Percentiles rank a stretch among this genome's conserved stretches.
Conservation (phyloP, 2,888 invertebrate species). For the Macaria notata region DNA sequence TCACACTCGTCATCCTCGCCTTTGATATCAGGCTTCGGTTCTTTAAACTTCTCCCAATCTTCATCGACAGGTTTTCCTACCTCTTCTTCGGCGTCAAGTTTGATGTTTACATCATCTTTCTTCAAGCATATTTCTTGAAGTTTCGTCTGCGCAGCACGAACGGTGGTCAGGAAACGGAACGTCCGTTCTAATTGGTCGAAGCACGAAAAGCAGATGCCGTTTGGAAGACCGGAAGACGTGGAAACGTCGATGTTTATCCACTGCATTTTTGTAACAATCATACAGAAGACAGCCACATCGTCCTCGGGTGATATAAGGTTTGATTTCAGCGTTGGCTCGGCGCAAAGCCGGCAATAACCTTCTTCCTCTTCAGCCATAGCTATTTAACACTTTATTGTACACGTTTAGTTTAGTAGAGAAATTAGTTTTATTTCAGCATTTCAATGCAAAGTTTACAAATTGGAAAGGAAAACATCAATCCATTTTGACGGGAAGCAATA, state of each 20-base stretch:
- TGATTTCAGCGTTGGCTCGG: conserved; percentile 61
- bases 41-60: conserved; percentile 63
- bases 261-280: conserved; percentile 62
- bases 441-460: no score
- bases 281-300: conserved; percentile 61
- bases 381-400: conserved; percentile 18
- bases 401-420: conserved; percentile 5
- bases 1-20: conserved; percentile 43
- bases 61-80: conserved; percentile 59
- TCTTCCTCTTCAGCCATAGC: conserved; percentile 59
- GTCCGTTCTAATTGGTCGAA: conserved; percentile 71
- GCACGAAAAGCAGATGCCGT: conserved; percentile 70
- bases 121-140: conserved; percentile 48
- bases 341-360: conserved; percentile 68
- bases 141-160: conserved; percentile 64
- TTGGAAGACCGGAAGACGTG: conserved; percentile 52
- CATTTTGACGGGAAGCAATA: no score
- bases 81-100: conserved; percentile 23
- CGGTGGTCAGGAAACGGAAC: conserved; percentile 65
- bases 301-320: conserved; percentile 63
- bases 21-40: conserved; percentile 57
- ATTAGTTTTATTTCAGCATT: no score
- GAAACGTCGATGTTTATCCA: conserved; percentile 73
- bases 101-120: conserved; percentile 32
- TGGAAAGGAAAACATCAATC: no score